Evolutionary conservation across 2,888 invertebrate species (phyloP).

Genomic region (Bruchidius siliquastri): DNA sequence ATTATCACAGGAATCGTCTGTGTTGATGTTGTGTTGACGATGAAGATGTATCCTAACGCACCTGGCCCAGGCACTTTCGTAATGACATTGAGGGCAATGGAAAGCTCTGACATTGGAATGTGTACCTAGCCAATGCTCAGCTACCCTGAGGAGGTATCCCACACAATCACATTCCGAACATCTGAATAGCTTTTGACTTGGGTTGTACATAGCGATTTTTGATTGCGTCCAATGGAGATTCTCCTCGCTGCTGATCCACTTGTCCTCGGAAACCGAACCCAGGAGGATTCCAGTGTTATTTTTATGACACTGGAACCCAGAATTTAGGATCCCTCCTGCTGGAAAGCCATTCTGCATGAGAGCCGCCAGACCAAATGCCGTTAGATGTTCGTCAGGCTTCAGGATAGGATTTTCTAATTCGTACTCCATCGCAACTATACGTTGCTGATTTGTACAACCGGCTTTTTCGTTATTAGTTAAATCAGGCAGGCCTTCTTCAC

Average conservation of each 20-base stretch:
- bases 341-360: conserved; percentile 72
- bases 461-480: conserved; percentile 39
- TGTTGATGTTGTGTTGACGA: conserved; percentile 65
- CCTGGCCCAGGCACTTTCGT: conserved; percentile 71
- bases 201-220: conserved; percentile 75
- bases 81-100: conserved; percentile 65
- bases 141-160: conserved; percentile 67
- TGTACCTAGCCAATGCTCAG: conserved; percentile 74
- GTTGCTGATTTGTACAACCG: conserved; percentile 37
- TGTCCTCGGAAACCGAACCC: conserved; percentile 39
- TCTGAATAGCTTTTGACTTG: conserved; percentile 68
- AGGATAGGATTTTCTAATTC: conserved; percentile 47
- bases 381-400: conserved; percentile 68
- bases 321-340: conserved; percentile 59
- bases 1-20: conserved; percentile 55
- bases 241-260: conserved; percentile 69
- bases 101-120: conserved; percentile 64
- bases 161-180: conserved; percentile 74
- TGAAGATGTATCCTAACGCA: conserved; percentile 69
- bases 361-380: conserved; percentile 69
- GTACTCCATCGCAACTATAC: conserved; percentile 49
- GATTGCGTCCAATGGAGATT: conserved; percentile 71
- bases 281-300: conserved; percentile 33
- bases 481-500: conserved; percentile 63
- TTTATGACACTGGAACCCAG: conserved; percentile 53